A percentile compares a stretch with the other conserved stretches of the same genome.
phyloP scores from a whole-genome alignment of 2,113 vertebrate genomes.

The Promerops cafer region DNA sequence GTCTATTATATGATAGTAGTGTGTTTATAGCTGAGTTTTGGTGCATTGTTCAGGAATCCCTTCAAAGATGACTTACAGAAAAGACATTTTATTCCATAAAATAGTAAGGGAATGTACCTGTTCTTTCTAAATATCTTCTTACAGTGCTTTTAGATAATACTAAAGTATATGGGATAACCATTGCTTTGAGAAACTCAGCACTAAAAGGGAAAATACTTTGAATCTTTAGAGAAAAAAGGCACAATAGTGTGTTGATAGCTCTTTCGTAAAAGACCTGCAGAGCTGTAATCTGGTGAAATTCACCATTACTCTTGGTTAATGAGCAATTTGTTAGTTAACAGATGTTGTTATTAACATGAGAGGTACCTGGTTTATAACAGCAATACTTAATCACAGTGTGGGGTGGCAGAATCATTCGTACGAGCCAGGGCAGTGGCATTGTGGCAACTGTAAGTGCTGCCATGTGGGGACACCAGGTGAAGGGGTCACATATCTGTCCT shows the following conservation, averaged over 20 bases:
- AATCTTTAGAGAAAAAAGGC: neutral
- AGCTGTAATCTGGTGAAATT: slow-evolving; percentile 59
- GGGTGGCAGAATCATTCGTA: slow-evolving; percentile 37
- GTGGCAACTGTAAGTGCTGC: slow-evolving; percentile 13
- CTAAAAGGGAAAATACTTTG: slow-evolving; percentile 22
- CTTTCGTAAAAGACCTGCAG: slow-evolving; percentile 37
- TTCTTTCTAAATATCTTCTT: slow-evolving; percentile 10
- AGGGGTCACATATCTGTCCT: neutral
- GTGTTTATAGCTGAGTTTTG: slow-evolving; percentile 59
- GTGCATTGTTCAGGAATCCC: slow-evolving; percentile 44
- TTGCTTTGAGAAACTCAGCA: slow-evolving; percentile 8
- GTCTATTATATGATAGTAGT: slow-evolving; percentile 31
- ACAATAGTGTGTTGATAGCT: neutral
- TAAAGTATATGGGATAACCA: slow-evolving; percentile 1
- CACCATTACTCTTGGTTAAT: slow-evolving; percentile 66
- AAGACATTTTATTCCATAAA: slow-evolving; percentile 26
- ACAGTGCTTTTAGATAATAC: slow-evolving; percentile 10
- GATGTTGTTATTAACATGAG: slow-evolving; percentile 60
- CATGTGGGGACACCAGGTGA: slow-evolving; percentile 31
- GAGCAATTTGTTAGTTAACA: slow-evolving; percentile 70
- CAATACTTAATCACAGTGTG: slow-evolving; percentile 61
- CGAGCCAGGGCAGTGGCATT: neutral
- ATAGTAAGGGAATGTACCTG: neutral
- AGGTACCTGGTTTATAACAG: slow-evolving; percentile 71
- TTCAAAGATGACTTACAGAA: slow-evolving; percentile 32